Evolutionary conservation across 1,140 invertebrate genomes (phyloP).

Genomic region (Aculops lycopersici): DNA sequence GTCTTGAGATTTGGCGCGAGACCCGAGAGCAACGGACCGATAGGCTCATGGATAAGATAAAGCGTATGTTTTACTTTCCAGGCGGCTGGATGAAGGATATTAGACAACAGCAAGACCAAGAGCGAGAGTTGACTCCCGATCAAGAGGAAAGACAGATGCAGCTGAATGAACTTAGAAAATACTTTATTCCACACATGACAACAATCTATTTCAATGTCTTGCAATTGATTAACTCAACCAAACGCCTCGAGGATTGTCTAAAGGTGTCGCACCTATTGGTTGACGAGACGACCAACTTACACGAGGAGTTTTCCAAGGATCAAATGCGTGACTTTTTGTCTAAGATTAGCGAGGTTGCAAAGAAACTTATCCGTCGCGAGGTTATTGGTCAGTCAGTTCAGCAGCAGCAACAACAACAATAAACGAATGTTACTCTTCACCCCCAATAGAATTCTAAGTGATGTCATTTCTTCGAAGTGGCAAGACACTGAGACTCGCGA

Average conservation of each 20-base stretch:
- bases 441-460: no score
- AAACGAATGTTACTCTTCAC: no score
- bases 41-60: slow-evolving; percentile 39
- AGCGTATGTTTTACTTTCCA: slow-evolving; percentile 56
- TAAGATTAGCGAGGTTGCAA: slow-evolving; percentile 41
- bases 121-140: slow-evolving; percentile 16
- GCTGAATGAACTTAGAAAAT: slow-evolving; percentile 33
- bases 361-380: no score
- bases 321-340: slow-evolving; percentile 35
- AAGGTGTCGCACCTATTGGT: slow-evolving; percentile 42
- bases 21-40: slow-evolving; percentile 27
- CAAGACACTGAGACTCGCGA: no score
- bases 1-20: slow-evolving; percentile 39
- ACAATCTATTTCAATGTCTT: slow-evolving; percentile 44
- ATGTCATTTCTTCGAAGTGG: no score
- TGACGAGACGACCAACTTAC: slow-evolving; percentile 37
- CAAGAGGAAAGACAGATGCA: slow-evolving; percentile 23
- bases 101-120: not conserved
- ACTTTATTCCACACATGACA: slow-evolving; percentile 41
- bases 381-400: no score
- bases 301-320: slow-evolving; percentile 39
- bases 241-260: slow-evolving; percentile 29
- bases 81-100: slow-evolving; percentile 57
- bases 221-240: slow-evolving; percentile 32
- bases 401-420: no score